Evolutionary conservation across 2,113 vertebrate genomes (phyloP).

Genomic region (Hyaena hyaena): DNA sequence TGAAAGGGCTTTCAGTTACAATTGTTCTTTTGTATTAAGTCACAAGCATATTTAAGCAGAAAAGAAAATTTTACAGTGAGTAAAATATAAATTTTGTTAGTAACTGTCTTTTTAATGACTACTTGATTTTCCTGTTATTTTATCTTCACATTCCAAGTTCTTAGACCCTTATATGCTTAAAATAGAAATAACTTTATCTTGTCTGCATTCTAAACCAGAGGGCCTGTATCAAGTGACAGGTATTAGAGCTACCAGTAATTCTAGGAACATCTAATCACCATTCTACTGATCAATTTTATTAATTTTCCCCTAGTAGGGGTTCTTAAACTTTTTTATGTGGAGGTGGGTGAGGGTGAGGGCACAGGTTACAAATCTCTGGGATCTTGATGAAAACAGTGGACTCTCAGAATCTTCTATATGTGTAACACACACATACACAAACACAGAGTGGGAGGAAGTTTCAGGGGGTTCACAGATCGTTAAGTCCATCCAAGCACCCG

Average conservation of each 20-base stretch:
- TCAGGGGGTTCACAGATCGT: neutral
- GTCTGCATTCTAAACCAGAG: neutral
- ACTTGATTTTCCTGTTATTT: neutral
- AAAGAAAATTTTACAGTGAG: neutral
- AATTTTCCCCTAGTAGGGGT: neutral
- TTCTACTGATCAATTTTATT: neutral
- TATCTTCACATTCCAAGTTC: neutral
- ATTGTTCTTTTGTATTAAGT: slow-evolving; percentile 23
- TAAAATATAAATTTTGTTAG: neutral
- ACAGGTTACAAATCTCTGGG: neutral
- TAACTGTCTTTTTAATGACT: neutral
- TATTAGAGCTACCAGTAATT: neutral
- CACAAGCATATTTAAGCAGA: neutral
- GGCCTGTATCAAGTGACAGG: neutral
- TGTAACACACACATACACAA: neutral
- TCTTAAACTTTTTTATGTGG: neutral
- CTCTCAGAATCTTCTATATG: neutral
- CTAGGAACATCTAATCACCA: neutral
- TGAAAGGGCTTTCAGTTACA: neutral
- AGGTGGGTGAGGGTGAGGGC: neutral
- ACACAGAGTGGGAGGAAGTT: neutral
- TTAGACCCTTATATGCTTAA: neutral
- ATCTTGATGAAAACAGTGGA: slow-evolving; percentile 4
- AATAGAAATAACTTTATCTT: neutral
- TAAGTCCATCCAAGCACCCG: neutral